phyloP scores from a whole-genome alignment of 2,888 invertebrate species.

The Capitulum mitella region DNA sequence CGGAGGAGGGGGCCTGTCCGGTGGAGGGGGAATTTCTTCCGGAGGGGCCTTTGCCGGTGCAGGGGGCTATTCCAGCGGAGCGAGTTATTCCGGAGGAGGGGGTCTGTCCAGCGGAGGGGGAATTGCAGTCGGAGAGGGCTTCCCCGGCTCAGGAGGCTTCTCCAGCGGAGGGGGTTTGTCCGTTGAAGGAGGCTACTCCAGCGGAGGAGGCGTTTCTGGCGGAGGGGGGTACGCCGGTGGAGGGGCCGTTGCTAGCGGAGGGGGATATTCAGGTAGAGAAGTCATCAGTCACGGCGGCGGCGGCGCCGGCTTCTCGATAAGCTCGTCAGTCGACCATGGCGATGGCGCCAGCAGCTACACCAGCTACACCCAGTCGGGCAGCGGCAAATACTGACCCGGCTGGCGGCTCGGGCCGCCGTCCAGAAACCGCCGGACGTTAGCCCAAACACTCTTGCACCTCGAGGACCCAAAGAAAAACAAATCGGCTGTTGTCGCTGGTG shows the following conservation, averaged over 20 bases:
- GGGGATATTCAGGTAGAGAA: neutral
- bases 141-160: too few relatives aligned
- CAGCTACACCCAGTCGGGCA: neutral
- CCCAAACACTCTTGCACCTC: neutral
- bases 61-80: neutral
- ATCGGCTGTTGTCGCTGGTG: neutral
- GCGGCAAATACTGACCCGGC: neutral
- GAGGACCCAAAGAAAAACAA: neutral
- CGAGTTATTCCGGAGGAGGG: too few relatives aligned
- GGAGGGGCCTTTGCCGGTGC: too few relatives aligned
- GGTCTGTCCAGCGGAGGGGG: too few relatives aligned
- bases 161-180: too few relatives aligned
- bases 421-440: neutral
- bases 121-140: too few relatives aligned
- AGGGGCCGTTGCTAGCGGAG: neutral
- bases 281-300: neutral
- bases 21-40: neutral
- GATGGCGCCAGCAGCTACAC: neutral
- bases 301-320: neutral
- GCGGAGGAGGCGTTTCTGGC: neutral
- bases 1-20: neutral
- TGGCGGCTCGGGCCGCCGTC: neutral
- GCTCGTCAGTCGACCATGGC: neutral
- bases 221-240: neutral
- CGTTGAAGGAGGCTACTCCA: neutral